Evolutionary conservation across 1,140 invertebrate species (phyloP), one percentile per base, ranked within the genome.

Genomic region (Phymorhynchus buccinoides): DNA sequence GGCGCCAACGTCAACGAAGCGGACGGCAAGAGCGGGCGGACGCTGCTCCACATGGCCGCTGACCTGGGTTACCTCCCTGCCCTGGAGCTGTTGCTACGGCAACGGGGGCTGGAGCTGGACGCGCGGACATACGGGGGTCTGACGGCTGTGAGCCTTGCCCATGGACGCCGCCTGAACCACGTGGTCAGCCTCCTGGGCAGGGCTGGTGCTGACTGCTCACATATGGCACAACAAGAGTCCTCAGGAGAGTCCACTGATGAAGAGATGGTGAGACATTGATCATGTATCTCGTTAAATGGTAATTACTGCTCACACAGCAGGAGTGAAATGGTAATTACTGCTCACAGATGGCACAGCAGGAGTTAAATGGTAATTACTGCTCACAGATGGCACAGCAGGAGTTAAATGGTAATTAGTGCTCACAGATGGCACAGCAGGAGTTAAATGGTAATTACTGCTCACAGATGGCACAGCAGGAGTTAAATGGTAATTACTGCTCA

Each of bases 1-100:
- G 89, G 89, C 48, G 90, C 90, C 44, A 84, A 98, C 90, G 95
- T 98, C 18, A 97, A 98, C 91, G 95, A 96, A 12, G 95, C 87
- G 75, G 90, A 91, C 81, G 90, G 89, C 22, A 90, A 90, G 68
- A 90, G 90, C 86, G 90, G 90, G 0, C 86, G 88, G 56, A 90
- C 90, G 37, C 83, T 89, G 22, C 87, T 91, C 14, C 90, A 91
- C 84, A 87, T 90, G 82, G 90, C 90, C 62, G 90, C 88, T 22
- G 90, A 91, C 79, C 80, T 85, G 42, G 86, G 88, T 18, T 88
- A 91, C 82, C 85, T 66, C 30, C 37, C 80, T 0, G 82, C 90
- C 27, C 27, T 90, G 30, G 80, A 87, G n/a, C 87, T 88, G 9
- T 83, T 91, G 18, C 83, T 91, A 1, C 41, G 73, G 14, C 56